Conservation (phyloP, 2,113 vertebrate genomes). For the Tor tambroides region DNA sequence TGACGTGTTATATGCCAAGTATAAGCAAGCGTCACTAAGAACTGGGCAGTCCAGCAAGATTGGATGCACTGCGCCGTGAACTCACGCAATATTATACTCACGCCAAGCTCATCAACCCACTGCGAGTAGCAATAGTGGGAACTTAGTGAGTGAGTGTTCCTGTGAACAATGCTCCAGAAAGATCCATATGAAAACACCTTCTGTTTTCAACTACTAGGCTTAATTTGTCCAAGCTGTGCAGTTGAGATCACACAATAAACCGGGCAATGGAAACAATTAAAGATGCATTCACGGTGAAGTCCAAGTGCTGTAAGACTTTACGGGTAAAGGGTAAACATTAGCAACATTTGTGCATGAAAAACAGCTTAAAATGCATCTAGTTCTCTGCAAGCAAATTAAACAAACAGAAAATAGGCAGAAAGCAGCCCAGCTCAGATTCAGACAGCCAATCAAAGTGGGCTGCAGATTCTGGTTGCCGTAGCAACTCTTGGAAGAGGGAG, state of each 20-base stretch:
- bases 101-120: background rate
- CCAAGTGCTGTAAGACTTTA: conserved; percentile 22
- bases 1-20: background rate
- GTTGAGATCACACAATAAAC: background rate
- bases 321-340: background rate
- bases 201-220: background rate
- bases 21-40: conserved; percentile 6
- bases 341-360: background rate
- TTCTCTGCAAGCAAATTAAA: background rate
- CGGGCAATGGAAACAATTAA: conserved; percentile 20
- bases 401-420: conserved; percentile 29
- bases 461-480: conserved; percentile 68
- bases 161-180: background rate
- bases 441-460: conserved; percentile 64
- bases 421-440: conserved; percentile 46
- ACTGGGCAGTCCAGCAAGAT: background rate
- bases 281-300: conserved; percentile 11
- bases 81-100: background rate
- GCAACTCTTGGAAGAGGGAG: conserved; percentile 65
- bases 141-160: background rate
- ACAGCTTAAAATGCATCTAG: background rate
- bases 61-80: background rate
- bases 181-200: background rate
- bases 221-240: conserved; percentile 28
- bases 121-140: background rate